A percentile compares a stretch with the other conserved stretches of the same genome.
phyloP scores from a whole-genome alignment of 2,113 vertebrate genomes.

The Anser cygnoides region DNA sequence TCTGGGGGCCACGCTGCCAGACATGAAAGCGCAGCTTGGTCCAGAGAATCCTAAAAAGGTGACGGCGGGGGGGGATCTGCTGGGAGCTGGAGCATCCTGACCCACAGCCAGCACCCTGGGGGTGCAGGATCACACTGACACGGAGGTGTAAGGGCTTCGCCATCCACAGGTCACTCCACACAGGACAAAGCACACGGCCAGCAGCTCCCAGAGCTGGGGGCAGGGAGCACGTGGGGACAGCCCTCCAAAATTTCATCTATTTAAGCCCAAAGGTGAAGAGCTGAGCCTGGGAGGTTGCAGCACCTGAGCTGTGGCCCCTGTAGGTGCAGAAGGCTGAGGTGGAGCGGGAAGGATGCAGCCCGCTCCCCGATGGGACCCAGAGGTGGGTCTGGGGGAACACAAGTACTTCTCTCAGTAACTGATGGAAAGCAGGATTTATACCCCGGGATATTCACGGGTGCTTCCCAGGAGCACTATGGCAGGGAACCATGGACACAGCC shows the following conservation, averaged over 20 bases:
- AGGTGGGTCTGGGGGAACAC: background rate
- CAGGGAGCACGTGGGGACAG: background rate
- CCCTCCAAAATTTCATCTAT: accelerated
- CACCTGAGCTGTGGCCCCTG: background rate
- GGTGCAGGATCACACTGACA: accelerated
- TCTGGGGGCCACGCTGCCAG: background rate
- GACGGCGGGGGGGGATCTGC: background rate
- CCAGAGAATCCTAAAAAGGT: background rate
- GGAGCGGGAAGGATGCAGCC: background rate
- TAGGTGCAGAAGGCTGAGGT: background rate
- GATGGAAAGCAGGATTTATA: background rate
- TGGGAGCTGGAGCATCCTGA: background rate
- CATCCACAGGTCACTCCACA: background rate
- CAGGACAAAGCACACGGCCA: accelerated
- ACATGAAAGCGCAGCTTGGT: background rate
- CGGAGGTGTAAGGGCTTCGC: background rate
- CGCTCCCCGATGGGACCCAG: background rate
- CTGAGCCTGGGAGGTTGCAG: background rate
- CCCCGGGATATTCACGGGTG: background rate
- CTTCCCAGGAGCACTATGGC: background rate
- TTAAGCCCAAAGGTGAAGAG: background rate
- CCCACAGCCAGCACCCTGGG: background rate
- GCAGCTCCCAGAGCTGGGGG: background rate
- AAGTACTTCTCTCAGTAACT: background rate
- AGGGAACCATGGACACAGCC: background rate